Evolutionary conservation across 2,797 vertebrate genomes (phyloP).

Genomic region (Danio tinwini): DNA sequence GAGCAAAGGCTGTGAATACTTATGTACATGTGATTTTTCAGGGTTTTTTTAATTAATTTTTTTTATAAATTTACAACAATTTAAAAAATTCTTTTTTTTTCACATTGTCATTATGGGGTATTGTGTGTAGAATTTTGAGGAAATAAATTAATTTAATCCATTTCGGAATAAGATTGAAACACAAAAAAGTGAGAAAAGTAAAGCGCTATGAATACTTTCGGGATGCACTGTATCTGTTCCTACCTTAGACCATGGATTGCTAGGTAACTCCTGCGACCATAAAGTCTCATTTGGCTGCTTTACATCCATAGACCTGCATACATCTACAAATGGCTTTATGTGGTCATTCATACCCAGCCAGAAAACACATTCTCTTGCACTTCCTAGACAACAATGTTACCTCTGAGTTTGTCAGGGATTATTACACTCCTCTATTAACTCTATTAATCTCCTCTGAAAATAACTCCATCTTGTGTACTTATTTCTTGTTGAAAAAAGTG

Average conservation of each 20-base stretch:
- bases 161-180: too few relatives aligned
- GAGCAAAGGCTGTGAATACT: too few relatives aligned
- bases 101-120: too few relatives aligned
- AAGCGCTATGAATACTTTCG: too few relatives aligned
- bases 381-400: slow-evolving; percentile 37
- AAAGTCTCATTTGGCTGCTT: slow-evolving; percentile 51
- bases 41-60: too few relatives aligned
- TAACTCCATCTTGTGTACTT: slow-evolving; percentile 26
- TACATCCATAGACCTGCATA: slow-evolving; percentile 29
- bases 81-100: too few relatives aligned
- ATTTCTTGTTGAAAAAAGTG: slow-evolving; percentile 38
- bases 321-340: slow-evolving; percentile 27
- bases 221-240: slow-evolving; percentile 43
- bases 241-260: slow-evolving; percentile 47
- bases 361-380: slow-evolving; percentile 48
- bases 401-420: slow-evolving; percentile 15
- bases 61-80: too few relatives aligned
- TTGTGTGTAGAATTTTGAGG: too few relatives aligned
- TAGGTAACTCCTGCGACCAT: slow-evolving; percentile 12
- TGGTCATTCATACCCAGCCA: slow-evolving; percentile 46
- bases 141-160: too few relatives aligned
- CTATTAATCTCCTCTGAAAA: slow-evolving; percentile 51
- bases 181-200: too few relatives aligned
- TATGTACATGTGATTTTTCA: too few relatives aligned
- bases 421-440: too few relatives aligned